These are phyloP conservation scores for Fulmarus glacialis DNA, from an alignment of 2,113 vertebrate species.

Conservation along the genomic window DNA sequence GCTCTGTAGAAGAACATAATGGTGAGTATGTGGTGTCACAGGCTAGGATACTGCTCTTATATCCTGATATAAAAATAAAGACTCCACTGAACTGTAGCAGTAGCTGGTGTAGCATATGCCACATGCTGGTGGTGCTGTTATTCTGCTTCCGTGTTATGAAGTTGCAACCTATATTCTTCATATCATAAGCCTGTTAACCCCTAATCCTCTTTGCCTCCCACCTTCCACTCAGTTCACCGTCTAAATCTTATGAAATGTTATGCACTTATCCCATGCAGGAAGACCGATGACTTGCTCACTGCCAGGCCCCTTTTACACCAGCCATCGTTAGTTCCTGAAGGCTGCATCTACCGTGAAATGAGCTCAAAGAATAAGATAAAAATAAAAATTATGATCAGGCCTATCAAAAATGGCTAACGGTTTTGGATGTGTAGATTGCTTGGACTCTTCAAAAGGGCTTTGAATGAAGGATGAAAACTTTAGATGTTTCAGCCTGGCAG, in stretches of 20 bases:
- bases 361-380: background rate
- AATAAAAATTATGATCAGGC: background rate
- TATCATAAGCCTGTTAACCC: background rate
- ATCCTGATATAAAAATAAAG: background rate
- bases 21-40: background rate
- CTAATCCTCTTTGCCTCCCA: background rate
- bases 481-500: background rate
- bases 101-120: background rate
- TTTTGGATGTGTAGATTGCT: background rate
- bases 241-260: background rate
- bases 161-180: background rate
- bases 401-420: background rate
- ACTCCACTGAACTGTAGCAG: background rate
- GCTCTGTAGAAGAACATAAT: background rate
- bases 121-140: background rate
- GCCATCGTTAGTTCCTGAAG: background rate
- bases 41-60: background rate
- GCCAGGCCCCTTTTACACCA: background rate
- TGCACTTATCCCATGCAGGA: accelerated
- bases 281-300: background rate
- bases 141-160: background rate
- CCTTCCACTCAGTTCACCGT: background rate
- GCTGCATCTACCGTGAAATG: background rate
- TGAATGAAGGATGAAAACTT: background rate
- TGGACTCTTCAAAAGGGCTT: background rate